Evolutionary conservation across 2,113 vertebrate species (phyloP).

Genomic region (Sylvietta virens): DNA sequence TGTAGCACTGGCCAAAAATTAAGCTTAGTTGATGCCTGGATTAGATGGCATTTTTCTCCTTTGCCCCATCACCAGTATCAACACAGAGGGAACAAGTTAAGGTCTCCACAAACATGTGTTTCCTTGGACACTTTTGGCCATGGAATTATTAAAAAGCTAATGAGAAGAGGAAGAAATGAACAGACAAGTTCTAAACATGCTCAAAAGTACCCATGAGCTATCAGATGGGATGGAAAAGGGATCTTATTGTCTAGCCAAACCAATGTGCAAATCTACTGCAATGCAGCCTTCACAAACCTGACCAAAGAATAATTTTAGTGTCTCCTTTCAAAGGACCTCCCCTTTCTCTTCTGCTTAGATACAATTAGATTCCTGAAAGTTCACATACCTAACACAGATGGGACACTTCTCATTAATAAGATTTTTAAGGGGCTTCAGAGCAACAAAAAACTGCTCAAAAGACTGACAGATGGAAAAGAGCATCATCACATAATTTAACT

Average conservation of each 20-base stretch:
- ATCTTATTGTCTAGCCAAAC: background rate
- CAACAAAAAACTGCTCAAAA: background rate
- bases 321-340: background rate
- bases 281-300: background rate
- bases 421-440: background rate
- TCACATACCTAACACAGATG: background rate
- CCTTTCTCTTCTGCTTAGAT: background rate
- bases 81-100: accelerated
- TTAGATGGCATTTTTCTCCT: background rate
- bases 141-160: background rate
- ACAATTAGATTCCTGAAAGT: background rate
- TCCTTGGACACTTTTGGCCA: background rate
- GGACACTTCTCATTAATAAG: background rate
- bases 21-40: background rate
- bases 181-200: background rate
- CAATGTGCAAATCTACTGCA: background rate
- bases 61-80: background rate
- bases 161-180: background rate
- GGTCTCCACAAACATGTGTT: background rate
- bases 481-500: background rate
- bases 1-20: background rate
- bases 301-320: background rate
- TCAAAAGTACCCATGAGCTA: background rate
- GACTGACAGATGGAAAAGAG: background rate
- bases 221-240: background rate